Evolutionary conservation across 2,797 vertebrate genomes (phyloP).

Genomic region (Syncerus caffer): DNA sequence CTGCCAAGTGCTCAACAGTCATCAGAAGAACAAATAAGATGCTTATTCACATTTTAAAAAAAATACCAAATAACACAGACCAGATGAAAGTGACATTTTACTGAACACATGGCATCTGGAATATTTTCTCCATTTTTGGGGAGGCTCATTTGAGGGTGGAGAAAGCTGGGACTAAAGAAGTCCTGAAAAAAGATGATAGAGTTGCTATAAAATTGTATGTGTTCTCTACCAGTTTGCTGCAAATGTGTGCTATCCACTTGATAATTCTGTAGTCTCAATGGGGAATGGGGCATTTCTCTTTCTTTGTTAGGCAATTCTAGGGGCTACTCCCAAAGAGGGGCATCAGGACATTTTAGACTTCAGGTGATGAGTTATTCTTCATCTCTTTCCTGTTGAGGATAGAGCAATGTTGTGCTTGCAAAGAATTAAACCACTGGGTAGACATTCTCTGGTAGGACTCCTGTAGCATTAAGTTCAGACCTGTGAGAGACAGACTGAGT

Average conservation of each 20-base stretch:
- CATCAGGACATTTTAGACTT: neutral
- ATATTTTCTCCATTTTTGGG: slow-evolving; percentile 25
- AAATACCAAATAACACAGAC: slow-evolving; percentile 36
- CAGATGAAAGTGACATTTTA: slow-evolving; percentile 43
- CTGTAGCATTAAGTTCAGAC: neutral
- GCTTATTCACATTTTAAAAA: slow-evolving; percentile 55
- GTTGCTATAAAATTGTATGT: neutral
- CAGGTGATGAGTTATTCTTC: neutral
- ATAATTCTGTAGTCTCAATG: neutral
- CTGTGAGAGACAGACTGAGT: neutral
- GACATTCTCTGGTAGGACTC: neutral
- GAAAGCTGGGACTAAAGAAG: neutral
- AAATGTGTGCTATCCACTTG: neutral
- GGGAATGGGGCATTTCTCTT: neutral
- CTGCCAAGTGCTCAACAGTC: slow-evolving; percentile 14
- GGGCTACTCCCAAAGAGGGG: neutral
- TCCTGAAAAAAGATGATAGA: neutral
- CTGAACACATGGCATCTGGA: neutral
- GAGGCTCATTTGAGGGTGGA: neutral
- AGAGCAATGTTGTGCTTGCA: neutral
- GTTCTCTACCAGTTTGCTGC: neutral
- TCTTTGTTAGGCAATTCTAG: neutral
- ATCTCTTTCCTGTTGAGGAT: neutral
- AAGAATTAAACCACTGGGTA: neutral
- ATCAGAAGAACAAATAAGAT: slow-evolving; percentile 52